Base-by-base conservation (phyloP, 2,888 invertebrate species). In the Siphonodentalium dalli region DNA sequence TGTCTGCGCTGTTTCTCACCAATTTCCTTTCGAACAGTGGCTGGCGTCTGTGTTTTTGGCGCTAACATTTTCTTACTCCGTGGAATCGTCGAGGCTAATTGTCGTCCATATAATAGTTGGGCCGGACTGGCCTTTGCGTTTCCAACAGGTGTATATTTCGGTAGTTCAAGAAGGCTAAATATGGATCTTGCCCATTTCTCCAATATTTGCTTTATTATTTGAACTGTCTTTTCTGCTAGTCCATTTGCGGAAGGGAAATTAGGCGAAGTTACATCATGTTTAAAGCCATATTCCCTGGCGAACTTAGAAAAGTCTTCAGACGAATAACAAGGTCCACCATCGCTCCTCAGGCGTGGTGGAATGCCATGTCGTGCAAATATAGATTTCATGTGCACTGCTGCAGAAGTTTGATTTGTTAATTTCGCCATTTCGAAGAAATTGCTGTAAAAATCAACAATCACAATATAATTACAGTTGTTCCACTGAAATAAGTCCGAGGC, bases 401-500 rank as follows among this genome's bases (percentile, higher is more conserved):
- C 26, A 8, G 28, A 28, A 9, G n/a, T 26, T n/a, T 26, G 29
- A 20, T 37, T 15, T 8, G 20, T 35, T 43, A 54, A 35, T 29
- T 29, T 49, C 28, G 37, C 49, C 18, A 57, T 27, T 28, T 61
- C 58, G 41, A 57, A 51, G 27, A 48, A 58, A 13, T 37, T 9
- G 7, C 39, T 44, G 33, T 50, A 61, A 18, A 53, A 58, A 23
- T 66, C 61, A 9, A 50, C 57, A 8, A 49, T 26, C 9, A 58
- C 28, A 26, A 61, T 8, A 20, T 55, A 54, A 39, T 61, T 37
- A 9, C 45, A 23, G 13, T 41, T 39, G 26, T 65, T 35, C 45
- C 44, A 56, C 24, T 31, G 26, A 39, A 64, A 62, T 20, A 64
- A 35, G 43, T 66, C 62, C 8, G 59, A 55, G 9, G 43, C 60